phyloP scores from a whole-genome alignment of 2,797 vertebrate genomes.

The Lepus oiostolus region DNA sequence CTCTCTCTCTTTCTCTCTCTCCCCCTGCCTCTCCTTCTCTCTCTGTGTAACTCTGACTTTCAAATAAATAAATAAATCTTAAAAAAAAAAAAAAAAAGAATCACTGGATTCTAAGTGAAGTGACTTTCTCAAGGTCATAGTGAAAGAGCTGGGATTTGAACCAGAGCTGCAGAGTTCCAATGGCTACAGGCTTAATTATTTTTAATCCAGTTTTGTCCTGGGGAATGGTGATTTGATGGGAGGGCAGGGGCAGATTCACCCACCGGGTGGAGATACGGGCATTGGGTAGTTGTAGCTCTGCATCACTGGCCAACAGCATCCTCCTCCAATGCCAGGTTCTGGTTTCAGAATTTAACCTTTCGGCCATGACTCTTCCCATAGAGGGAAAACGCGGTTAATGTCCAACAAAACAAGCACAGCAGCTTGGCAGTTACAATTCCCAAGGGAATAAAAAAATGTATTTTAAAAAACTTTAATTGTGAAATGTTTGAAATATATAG shows the following conservation, averaged over 20 bases:
- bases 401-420: background rate
- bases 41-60: too few relatives aligned
- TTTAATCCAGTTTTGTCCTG: constrained; percentile 6
- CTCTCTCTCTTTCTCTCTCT: too few relatives aligned
- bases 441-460: background rate
- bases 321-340: background rate
- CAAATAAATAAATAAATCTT: too few relatives aligned
- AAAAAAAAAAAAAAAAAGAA: background rate
- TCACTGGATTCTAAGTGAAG: background rate
- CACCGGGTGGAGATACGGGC: background rate
- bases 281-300: background rate
- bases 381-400: background rate
- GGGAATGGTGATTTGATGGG: background rate
- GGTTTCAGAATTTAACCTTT: background rate
- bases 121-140: constrained; percentile 37
- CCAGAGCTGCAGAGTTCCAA: background rate
- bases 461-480: background rate
- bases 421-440: background rate
- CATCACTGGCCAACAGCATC: background rate
- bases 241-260: background rate
- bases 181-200: background rate
- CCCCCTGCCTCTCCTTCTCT: too few relatives aligned
- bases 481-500: background rate
- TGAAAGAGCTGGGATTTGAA: constrained; percentile 3
- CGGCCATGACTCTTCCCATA: background rate